These are phyloP conservation scores for Emys orbicularis DNA, from an alignment of 2,797 vertebrate species.

Conservation along the genomic window DNA sequence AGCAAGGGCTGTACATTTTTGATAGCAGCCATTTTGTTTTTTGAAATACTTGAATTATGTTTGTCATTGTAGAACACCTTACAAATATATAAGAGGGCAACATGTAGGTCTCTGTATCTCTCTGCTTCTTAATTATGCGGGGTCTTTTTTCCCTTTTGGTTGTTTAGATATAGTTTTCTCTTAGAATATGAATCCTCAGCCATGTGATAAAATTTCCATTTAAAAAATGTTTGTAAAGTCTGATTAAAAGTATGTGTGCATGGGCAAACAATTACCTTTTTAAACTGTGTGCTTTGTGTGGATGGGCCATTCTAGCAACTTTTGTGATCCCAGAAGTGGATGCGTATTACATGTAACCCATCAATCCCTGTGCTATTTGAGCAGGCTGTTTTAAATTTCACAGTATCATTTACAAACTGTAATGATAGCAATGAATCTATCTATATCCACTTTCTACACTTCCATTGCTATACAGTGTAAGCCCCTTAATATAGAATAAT, in stretches of 20 bases:
- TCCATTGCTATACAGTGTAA: conserved; percentile 53
- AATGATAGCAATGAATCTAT: conserved; percentile 45
- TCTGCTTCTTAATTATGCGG: neutral
- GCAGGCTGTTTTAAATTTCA: conserved; percentile 52
- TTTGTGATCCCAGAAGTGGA: conserved; percentile 40
- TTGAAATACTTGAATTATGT: neutral
- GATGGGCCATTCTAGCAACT: conserved; percentile 37
- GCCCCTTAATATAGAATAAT: conserved; percentile 61
- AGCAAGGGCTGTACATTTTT: neutral
- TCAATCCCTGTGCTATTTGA: neutral
- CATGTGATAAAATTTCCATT: neutral
- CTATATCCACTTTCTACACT: conserved; percentile 44
- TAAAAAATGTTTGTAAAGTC: neutral
- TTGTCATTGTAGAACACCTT: neutral
- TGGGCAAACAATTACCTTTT: neutral
- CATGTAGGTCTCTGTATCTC: neutral
- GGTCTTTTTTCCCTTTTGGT: neutral
- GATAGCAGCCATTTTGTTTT: neutral
- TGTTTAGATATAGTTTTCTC: neutral
- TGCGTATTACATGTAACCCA: conserved; percentile 10
- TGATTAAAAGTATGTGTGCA: neutral
- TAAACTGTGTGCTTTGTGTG: neutral
- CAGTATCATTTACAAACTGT: conserved; percentile 25
- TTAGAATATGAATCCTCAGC: neutral
- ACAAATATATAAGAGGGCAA: neutral